These are phyloP conservation scores for Alauda arvensis DNA, from an alignment of 2,797 vertebrate species.

Conservation along the genomic window DNA sequence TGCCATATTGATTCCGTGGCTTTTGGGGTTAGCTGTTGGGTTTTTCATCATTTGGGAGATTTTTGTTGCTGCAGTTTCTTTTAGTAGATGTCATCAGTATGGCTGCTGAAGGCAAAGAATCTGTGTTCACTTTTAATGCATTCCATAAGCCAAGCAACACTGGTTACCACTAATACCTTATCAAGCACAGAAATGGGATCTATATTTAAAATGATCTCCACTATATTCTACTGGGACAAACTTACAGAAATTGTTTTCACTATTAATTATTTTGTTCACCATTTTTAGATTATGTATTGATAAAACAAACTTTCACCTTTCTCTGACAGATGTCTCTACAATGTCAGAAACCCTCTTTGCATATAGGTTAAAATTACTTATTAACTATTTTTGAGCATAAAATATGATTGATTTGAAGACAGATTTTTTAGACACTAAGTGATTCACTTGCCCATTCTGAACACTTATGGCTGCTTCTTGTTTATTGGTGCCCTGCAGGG, in stretches of 20 bases:
- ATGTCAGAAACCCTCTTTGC: neutral
- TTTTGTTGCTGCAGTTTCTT: neutral
- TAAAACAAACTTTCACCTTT: neutral
- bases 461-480: neutral
- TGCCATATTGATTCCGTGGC: neutral
- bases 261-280: neutral
- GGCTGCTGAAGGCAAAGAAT: neutral
- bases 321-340: neutral
- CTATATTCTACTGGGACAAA: neutral
- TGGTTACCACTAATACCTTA: neutral
- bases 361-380: neutral
- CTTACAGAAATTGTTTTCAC: neutral
- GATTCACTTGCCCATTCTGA: neutral
- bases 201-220: neutral
- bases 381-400: neutral
- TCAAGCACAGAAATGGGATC: neutral
- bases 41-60: neutral
- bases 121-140: neutral
- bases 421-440: neutral
- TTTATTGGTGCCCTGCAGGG: neutral
- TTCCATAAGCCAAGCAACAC: neutral
- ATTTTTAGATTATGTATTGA: neutral
- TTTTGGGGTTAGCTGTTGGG: neutral
- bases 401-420: neutral
- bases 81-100: neutral